Base-by-base conservation (phyloP, 2,797 vertebrate species). In the Vespertilio murinus region DNA sequence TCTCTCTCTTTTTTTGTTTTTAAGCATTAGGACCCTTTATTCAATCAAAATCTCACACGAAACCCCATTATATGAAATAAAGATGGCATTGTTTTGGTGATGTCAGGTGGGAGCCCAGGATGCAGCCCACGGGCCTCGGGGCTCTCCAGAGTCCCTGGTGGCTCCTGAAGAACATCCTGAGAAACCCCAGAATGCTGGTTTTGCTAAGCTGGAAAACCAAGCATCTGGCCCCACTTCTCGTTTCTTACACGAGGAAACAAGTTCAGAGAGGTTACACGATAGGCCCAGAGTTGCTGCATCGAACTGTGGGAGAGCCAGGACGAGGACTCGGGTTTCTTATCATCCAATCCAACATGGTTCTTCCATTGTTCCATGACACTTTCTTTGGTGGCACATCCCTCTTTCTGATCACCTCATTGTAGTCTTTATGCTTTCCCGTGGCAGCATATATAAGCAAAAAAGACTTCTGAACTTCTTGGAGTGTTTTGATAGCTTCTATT, bases 21-120 rank as follows among this genome's bases (percentile, higher is more conserved):
- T 78, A 73, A 96, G 90, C 84, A 74, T 67, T 73, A 38, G 40
- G 78, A 93, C 11, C 7, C 87, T 89, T 80, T 79, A 56, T 87
- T 95, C 69, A 81, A 47, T 93, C 67, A 93, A 38, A 91, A 89
- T 85, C 75, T 77, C 70, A 73, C 59, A 16, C 82, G 75, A 94
- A 94, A 92, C 93, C 33, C 75, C 67, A 61, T 92, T 61, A 22
- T 28, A n/a, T 69, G 67, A 91, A 90, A 79, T 90, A 79, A 87
- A 90, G 80, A 61, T 38, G 47, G 67, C n/a, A 18, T 52, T 83
- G 70, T 61, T 91, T 84, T 69, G 28, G 42, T 79, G 56, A 88
- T 64, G 40, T 25, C 35, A 71, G 8, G 25, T 61, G 73, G 56
- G 82, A 47, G 23, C 42, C 52, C 35, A 18, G 33, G 33, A 49